phyloP scores from a whole-genome alignment of 2,113 vertebrate species.

The Thalassoma bifasciatum region DNA sequence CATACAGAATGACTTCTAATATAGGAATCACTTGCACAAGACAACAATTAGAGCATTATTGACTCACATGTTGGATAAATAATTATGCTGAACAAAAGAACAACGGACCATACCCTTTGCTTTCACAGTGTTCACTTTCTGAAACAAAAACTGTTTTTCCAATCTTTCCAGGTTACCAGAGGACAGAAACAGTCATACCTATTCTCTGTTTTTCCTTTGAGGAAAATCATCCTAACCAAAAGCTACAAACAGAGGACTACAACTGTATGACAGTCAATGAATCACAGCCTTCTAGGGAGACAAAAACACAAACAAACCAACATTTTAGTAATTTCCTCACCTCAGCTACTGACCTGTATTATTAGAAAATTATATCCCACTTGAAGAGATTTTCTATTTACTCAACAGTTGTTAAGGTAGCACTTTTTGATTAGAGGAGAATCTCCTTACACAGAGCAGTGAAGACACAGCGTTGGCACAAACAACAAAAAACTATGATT shows the following conservation, averaged over 20 bases:
- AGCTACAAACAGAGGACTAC: not conserved
- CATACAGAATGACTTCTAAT: not conserved
- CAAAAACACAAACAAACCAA: not conserved
- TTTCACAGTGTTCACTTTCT: too few species aligned
- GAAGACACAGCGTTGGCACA: not conserved
- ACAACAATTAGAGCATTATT: not conserved
- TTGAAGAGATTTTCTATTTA: not conserved
- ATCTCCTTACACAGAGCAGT: not conserved
- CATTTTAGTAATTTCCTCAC: not conserved
- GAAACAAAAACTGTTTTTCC: too few species aligned
- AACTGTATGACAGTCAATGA: not conserved
- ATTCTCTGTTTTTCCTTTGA: too few species aligned
- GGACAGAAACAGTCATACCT: too few species aligned
- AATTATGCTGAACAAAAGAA: too few species aligned
- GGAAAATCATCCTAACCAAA: too few species aligned
- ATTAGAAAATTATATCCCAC: not conserved
- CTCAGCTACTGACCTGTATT: not conserved
- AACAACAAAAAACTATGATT: slow-evolving; percentile 5
- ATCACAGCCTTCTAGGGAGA: not conserved
- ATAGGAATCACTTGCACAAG: too few species aligned
- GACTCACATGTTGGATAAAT: not conserved
- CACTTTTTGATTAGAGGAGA: not conserved
- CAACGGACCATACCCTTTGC: too few species aligned
- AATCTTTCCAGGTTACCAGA: too few species aligned
- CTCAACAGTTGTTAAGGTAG: not conserved